Conservation (phyloP, 2,888 invertebrate species). For the Chelonus formosanus region DNA sequence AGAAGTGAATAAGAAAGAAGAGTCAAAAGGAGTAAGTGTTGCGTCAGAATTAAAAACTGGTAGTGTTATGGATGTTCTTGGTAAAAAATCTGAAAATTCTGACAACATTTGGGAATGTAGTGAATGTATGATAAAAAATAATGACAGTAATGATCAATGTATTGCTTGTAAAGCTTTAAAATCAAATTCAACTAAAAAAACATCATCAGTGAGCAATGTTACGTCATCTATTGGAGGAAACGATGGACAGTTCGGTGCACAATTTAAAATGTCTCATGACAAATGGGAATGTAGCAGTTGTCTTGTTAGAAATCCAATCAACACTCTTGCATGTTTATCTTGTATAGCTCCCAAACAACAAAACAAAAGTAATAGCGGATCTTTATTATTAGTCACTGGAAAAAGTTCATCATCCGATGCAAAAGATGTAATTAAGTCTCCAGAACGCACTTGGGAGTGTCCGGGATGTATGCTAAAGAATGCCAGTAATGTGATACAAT, state of each 20-base stretch:
- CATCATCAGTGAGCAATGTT: slow-evolving; percentile 19
- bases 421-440: slow-evolving; percentile 48
- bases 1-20: slow-evolving; percentile 1
- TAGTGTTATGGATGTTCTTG: slow-evolving; percentile 65
- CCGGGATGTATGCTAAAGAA: slow-evolving; percentile 72
- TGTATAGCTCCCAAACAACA: slow-evolving; percentile 67
- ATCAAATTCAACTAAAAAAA: slow-evolving; percentile 28
- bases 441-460: slow-evolving; percentile 71
- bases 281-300: slow-evolving; percentile 72
- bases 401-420: slow-evolving; percentile 33
- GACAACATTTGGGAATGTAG: slow-evolving; percentile 59
- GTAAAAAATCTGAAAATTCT: slow-evolving; percentile 42
- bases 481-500: slow-evolving; percentile 41
- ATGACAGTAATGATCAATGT: slow-evolving; percentile 50
- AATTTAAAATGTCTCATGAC: slow-evolving; percentile 47
- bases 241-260: slow-evolving; percentile 46
- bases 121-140: slow-evolving; percentile 62
- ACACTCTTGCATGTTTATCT: slow-evolving; percentile 64
- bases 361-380: slow-evolving; percentile 31
- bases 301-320: slow-evolving; percentile 67
- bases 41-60: slow-evolving; percentile 60
- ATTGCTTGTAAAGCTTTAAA: slow-evolving; percentile 56
- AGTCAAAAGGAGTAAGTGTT: slow-evolving; percentile 32
- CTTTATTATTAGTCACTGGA: background rate
- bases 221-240: slow-evolving; percentile 26